Evolutionary conservation across 2,797 vertebrate species (phyloP).

Genomic region (Gastrophryne carolinensis): DNA sequence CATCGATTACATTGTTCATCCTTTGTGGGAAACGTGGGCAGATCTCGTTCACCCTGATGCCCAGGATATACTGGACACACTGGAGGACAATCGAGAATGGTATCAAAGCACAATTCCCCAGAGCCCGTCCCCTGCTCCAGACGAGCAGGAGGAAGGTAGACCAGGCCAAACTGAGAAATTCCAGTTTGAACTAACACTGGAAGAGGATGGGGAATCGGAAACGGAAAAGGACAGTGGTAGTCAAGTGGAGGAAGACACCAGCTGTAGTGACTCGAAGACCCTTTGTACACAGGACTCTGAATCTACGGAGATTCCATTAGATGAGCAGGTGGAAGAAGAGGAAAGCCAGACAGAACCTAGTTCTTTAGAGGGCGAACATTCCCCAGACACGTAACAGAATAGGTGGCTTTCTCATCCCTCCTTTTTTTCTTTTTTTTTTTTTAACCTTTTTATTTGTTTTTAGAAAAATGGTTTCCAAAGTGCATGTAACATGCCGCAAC

Average conservation of each 20-base stretch:
- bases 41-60: constrained; percentile 96
- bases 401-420: constrained; percentile 58
- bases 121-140: constrained; percentile 89
- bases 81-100: constrained; percentile 99
- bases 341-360: constrained; percentile 73
- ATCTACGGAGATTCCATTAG: constrained; percentile 93
- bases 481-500: constrained; percentile 78
- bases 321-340: constrained; percentile 89
- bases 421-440: constrained; percentile 18
- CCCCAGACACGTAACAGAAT: constrained; percentile 83
- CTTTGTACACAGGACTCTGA: constrained; percentile 98
- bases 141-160: constrained; percentile 84
- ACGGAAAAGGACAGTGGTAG: constrained; percentile 96
- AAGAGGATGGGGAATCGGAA: constrained; percentile 95
- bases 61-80: constrained; percentile 95
- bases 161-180: constrained; percentile 93
- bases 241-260: constrained; percentile 93
- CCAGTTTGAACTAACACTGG: constrained; percentile 95
- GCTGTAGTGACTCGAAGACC: constrained; percentile 98
- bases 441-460: constrained; percentile 29
- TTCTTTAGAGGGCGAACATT: constrained; percentile 72
- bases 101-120: constrained; percentile 99
- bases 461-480: constrained; percentile 75
- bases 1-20: constrained; percentile 98
- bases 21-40: constrained; percentile 97